Percentiles rank a stretch among this genome's conserved stretches.
phyloP scores from a whole-genome alignment of 1,140 invertebrate genomes.

The Lepeophtheirus salmonis region DNA sequence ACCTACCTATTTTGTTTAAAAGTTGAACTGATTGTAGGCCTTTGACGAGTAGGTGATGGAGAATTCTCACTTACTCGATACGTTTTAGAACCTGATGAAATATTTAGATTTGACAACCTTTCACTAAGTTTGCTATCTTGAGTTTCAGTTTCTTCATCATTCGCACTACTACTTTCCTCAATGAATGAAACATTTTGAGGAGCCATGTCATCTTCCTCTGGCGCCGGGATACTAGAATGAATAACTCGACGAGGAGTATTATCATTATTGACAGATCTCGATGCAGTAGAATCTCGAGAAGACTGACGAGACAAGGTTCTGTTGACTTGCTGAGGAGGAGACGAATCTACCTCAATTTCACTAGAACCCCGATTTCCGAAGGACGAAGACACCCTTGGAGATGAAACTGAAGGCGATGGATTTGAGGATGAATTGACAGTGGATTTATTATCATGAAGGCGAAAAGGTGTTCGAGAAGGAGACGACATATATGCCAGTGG shows the following conservation, averaged over 20 bases:
- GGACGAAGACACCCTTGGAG: not conserved
- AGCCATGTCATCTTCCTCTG: conserved; percentile 58
- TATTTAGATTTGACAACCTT: conserved; percentile 33
- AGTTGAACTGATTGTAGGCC: conserved; percentile 10
- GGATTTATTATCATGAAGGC: conserved; percentile 11
- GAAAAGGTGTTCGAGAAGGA: conserved; percentile 21
- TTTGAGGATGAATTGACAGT: conserved; percentile 18
- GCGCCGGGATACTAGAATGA: conserved; percentile 40
- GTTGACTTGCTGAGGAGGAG: conserved; percentile 7
- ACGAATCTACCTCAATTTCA: conserved; percentile 27
- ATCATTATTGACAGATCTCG: no score
- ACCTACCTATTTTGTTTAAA: conserved; percentile 11
- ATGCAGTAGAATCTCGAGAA: conserved; percentile 11
- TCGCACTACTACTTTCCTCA: conserved; percentile 38
- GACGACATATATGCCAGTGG: conserved; percentile 6
- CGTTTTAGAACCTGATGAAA: conserved; percentile 18
- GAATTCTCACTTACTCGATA: conserved; percentile 7
- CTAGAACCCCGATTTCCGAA: not conserved
- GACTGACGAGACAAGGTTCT: conserved; percentile 14
- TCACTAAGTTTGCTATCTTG: conserved; percentile 23
- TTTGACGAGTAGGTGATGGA: not conserved
- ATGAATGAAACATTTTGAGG: conserved; percentile 81
- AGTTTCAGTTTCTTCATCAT: conserved; percentile 24
- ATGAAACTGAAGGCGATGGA: conserved; percentile 21
- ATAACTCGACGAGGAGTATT: conserved; percentile 22